phyloP scores from a whole-genome alignment of 2,888 invertebrate genomes.

The Pyrrhosoma nymphula region DNA sequence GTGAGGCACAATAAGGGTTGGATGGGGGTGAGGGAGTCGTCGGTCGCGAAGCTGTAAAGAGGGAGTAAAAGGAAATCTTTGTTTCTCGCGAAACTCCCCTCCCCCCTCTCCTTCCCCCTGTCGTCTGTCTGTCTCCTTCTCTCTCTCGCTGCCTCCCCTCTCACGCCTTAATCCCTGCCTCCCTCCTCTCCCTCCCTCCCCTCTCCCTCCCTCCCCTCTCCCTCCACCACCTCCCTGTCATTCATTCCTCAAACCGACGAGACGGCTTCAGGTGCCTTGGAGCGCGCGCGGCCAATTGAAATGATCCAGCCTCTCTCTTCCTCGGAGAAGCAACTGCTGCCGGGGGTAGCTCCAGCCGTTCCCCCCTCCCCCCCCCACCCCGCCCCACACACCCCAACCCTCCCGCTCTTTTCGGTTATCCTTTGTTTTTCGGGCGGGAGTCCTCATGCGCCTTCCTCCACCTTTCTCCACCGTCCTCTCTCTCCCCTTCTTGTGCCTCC shows the following conservation, averaged over 20 bases:
- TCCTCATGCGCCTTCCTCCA: no score
- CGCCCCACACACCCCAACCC: not conserved
- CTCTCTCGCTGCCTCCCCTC: not conserved
- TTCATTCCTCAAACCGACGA: slow-evolving; percentile 53
- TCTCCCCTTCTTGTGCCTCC: not conserved
- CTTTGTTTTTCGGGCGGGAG: not conserved
- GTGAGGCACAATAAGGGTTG: not conserved
- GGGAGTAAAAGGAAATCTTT: slow-evolving; percentile 6
- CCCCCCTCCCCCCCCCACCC: not conserved
- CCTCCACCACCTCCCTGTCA: not conserved
- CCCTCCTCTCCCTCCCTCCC: not conserved
- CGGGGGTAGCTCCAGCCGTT: not conserved
- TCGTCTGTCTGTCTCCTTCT: not conserved
- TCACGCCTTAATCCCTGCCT: not conserved
- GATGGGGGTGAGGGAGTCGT: not conserved
- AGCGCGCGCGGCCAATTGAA: slow-evolving; percentile 62
- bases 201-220: no score
- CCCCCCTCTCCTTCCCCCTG: not conserved
- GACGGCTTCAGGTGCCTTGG: slow-evolving; percentile 48
- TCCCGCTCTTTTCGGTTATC: not conserved
- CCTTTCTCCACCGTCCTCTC: not conserved
- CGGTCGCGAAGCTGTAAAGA: not conserved
- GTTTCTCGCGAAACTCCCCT: not conserved
- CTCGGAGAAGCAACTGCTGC: not conserved
- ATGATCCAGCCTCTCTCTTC: slow-evolving; percentile 31